A percentile compares a stretch with the other conserved stretches of the same genome.
These are phyloP conservation scores for Muntiacus muntjak DNA, from an alignment of 2,113 vertebrate species.

Conservation along the genomic window DNA sequence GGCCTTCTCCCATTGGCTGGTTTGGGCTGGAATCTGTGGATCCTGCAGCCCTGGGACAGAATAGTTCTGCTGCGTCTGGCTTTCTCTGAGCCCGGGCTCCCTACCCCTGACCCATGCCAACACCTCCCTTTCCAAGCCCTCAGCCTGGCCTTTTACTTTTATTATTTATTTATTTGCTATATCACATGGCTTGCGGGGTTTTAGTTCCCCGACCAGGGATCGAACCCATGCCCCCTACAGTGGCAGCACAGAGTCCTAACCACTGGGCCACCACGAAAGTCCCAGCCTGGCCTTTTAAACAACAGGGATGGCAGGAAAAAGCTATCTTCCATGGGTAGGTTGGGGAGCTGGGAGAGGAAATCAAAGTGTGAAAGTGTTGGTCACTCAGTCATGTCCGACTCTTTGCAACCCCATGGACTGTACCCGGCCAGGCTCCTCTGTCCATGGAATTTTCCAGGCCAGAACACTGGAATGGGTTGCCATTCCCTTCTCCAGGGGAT, in stretches of 20 bases:
- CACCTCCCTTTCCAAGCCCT: slow-evolving; percentile 50
- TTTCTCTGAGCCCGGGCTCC: slow-evolving; percentile 49
- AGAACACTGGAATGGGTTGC: not conserved
- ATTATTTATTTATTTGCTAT: not conserved
- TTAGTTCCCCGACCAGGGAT: not conserved
- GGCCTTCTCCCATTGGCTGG: slow-evolving; percentile 59
- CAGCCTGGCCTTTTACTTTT: slow-evolving; percentile 8
- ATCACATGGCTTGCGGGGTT: not conserved
- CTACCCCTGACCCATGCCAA: slow-evolving; percentile 38
- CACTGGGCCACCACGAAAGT: not conserved
- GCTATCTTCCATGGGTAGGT: not conserved
- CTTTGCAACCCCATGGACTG: not conserved
- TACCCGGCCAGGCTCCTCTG: not conserved
- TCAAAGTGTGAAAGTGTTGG: not conserved
- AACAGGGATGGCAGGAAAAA: not conserved
- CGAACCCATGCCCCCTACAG: not conserved
- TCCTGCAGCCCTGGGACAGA: slow-evolving; percentile 69
- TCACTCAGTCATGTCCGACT: not conserved
- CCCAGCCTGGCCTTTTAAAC: slow-evolving; percentile 11
- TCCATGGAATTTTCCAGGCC: not conserved
- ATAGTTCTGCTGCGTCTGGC: slow-evolving; percentile 71
- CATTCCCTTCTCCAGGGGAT: not conserved
- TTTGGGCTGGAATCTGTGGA: slow-evolving; percentile 69
- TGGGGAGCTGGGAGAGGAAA: not conserved
- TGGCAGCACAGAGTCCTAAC: not conserved